Base-by-base conservation (phyloP, 64 coral and sea anemone species). In the Platygyra sinensis region DNA sequence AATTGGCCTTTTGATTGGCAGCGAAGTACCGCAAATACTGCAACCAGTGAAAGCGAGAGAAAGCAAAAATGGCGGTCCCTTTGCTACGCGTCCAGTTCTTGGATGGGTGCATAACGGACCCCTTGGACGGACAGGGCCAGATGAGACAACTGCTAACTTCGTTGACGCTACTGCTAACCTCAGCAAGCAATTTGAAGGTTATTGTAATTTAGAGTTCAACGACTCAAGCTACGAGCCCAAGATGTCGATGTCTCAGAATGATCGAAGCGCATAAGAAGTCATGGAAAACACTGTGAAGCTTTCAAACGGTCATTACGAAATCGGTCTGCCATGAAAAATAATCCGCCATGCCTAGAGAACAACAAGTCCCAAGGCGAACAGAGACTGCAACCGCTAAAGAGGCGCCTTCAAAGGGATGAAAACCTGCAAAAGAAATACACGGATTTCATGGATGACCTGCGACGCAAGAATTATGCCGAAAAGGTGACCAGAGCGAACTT, bases 371-470 rank as follows among this genome's bases (percentile, higher is more conserved):
- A 89, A 89, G 87, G 60, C 22, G 31, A 36, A 24, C 72, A 76
- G n/a, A 24, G n/a, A n/a, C n/a, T n/a, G n/a, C n/a, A n/a, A n/a
- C n/a, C n/a, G n/a, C n/a, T n/a, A n/a, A n/a, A n/a, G n/a, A n/a
- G n/a, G n/a, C n/a, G n/a, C n/a, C n/a, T n/a, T n/a, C n/a, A n/a
- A n/a, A n/a, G n/a, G n/a, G n/a, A n/a, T n/a, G n/a, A n/a, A n/a
- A n/a, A n/a, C n/a, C n/a, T n/a, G n/a, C n/a, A n/a, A n/a, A n/a
- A 76, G 62, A 73, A 88, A 20, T 88, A 88, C 55, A 63, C 8
- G 30, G 52, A 88, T 14, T 88, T 88, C 18, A 88, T 88, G 86
- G 59, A 30, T 61, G 86, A 88, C 73, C 72, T 88, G 19, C 49
- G 63, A 2, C 31, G 17, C 15, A 88, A 88, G 59, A 57, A 46